Conservation (phyloP, 2,797 vertebrate species). For the Phalloptychus januarius region DNA sequence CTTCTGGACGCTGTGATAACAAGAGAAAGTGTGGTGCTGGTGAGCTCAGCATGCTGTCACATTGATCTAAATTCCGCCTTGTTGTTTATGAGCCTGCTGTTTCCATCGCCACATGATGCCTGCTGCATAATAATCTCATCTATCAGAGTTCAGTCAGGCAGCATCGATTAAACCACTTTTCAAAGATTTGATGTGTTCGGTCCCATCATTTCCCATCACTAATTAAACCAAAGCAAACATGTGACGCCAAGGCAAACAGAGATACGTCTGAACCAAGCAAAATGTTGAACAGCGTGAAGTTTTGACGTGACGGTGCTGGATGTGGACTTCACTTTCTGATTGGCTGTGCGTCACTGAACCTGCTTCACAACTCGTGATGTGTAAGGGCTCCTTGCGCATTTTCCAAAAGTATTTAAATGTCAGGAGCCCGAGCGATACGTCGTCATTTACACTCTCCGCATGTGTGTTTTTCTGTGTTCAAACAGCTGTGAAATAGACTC, state of each 20-base stretch:
- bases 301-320: neutral
- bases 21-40: neutral
- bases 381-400: constrained; percentile 31
- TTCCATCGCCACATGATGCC: constrained; percentile 10
- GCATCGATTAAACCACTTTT: neutral
- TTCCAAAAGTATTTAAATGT: constrained; percentile 68
- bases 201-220: neutral
- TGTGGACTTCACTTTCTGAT: neutral
- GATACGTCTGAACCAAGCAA: neutral
- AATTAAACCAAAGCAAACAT: constrained; percentile 1
- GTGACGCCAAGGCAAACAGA: neutral
- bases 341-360: constrained; percentile 8
- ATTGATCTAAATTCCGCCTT: neutral
- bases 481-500: constrained; percentile 74
- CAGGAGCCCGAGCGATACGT: constrained; percentile 58
- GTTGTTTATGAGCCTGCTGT: constrained; percentile 14
- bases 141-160: constrained; percentile 10
- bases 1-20: neutral
- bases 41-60: constrained; percentile 1
- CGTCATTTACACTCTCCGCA: constrained; percentile 53
- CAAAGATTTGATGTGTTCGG: neutral
- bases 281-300: neutral
- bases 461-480: constrained; percentile 59
- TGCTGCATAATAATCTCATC: constrained; percentile 1
- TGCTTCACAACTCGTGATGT: neutral